These are phyloP conservation scores for Pyrocoelia pectoralis DNA, from an alignment of 2,888 invertebrate species.

Conservation along the genomic window DNA sequence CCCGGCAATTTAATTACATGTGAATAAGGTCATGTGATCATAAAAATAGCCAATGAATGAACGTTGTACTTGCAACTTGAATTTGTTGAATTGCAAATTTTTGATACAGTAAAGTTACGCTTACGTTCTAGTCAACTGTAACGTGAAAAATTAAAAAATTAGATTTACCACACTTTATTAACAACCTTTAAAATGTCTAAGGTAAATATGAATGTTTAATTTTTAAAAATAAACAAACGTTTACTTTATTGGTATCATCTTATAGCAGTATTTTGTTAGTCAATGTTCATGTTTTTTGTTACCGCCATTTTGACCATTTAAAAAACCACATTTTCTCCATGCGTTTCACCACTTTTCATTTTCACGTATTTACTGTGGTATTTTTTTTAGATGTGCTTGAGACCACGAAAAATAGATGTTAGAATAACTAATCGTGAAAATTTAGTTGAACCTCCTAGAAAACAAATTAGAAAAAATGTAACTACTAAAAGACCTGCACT, in stretches of 20 bases:
- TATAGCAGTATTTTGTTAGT: neutral
- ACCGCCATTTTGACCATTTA: neutral
- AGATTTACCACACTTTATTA: neutral
- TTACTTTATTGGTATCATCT: too few relatives aligned
- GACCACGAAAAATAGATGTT: slow-evolving; percentile 29
- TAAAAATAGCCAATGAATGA: neutral
- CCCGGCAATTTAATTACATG: neutral
- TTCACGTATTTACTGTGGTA: neutral
- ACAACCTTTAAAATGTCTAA: neutral
- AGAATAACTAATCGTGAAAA: slow-evolving; percentile 40
- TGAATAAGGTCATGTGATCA: neutral
- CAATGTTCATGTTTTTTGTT: neutral
- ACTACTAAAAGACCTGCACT: slow-evolving; percentile 44
- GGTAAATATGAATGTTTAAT: neutral
- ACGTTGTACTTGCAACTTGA: neutral
- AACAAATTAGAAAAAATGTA: slow-evolving; percentile 30
- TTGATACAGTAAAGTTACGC: neutral
- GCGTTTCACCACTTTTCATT: too few relatives aligned
- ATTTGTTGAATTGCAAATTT: neutral
- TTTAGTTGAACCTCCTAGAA: slow-evolving; percentile 33
- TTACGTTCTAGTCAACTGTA: neutral
- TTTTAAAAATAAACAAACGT: neutral
- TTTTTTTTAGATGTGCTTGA: slow-evolving; percentile 41
- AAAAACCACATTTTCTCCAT: too few relatives aligned
- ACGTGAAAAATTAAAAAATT: neutral